These are phyloP conservation scores for Xenus cinereus DNA, from an alignment of 2,113 vertebrate species.

Conservation along the genomic window DNA sequence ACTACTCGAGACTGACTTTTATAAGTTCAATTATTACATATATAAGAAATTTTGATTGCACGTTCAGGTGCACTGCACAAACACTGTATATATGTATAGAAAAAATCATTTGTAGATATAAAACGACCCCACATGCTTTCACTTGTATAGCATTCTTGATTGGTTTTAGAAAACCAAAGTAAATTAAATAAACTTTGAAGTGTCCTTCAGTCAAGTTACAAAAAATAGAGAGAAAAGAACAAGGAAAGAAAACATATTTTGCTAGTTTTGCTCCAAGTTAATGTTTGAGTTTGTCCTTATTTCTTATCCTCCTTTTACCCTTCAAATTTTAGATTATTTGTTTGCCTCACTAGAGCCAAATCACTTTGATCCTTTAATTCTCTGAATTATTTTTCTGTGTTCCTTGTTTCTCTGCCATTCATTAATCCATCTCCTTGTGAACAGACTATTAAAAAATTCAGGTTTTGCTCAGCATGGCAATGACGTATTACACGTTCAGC, in stretches of 20 bases:
- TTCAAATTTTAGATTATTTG: slow-evolving; percentile 2
- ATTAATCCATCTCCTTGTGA: neutral
- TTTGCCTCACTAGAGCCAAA: neutral
- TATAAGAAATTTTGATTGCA: neutral
- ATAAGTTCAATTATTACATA: neutral
- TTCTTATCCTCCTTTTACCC: neutral
- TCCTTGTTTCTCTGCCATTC: neutral
- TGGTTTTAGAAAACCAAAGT: neutral
- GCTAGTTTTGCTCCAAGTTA: neutral
- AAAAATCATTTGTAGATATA: neutral
- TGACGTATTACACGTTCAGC: neutral
- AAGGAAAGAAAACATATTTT: neutral
- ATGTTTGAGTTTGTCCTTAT: neutral
- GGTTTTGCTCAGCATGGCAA: neutral
- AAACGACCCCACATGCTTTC: neutral
- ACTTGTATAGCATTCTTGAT: neutral
- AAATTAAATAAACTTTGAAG: neutral
- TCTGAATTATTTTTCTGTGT: slow-evolving; percentile 1
- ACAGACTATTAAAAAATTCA: neutral
- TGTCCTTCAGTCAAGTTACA: neutral
- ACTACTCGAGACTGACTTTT: neutral
- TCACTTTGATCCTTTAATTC: neutral
- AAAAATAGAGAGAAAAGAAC: neutral
- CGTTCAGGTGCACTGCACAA: neutral
- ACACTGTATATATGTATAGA: neutral